Conservation (phyloP, 2,888 invertebrate species). For the Lutraria lutraria region DNA sequence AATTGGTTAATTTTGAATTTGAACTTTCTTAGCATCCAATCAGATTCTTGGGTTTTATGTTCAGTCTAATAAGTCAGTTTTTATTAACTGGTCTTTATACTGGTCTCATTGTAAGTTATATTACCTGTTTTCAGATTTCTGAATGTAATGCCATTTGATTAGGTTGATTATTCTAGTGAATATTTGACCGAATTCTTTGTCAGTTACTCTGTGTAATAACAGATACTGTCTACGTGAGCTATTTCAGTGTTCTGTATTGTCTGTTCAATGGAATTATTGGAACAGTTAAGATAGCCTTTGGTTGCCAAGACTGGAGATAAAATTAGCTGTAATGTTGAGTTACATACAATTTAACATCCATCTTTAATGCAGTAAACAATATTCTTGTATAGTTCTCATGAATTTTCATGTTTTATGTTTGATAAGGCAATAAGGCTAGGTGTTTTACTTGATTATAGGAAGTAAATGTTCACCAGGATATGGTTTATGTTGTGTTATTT, state of each 20-base stretch:
- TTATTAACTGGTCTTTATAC: no score
- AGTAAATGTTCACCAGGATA: not conserved
- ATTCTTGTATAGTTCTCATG: not conserved
- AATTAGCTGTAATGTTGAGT: slow-evolving; percentile 18
- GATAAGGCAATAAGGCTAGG: not conserved
- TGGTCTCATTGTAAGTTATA: no score
- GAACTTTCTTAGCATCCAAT: no score
- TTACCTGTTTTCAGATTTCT: not conserved
- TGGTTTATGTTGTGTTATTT: not conserved
- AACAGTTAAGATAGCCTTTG: not conserved
- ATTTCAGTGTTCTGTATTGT: slow-evolving; percentile 3
- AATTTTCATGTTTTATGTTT: not conserved
- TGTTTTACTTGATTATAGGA: not conserved
- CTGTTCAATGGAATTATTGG: slow-evolving; percentile 25
- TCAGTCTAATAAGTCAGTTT: no score
- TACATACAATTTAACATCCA: not conserved
- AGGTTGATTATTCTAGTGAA: not conserved
- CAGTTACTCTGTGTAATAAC: not conserved
- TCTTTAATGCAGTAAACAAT: slow-evolving; percentile 1
- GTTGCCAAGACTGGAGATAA: slow-evolving; percentile 10
- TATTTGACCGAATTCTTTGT: slow-evolving; percentile 13
- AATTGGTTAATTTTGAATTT: no score
- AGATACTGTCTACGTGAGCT: slow-evolving; percentile 15
- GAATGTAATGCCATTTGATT: not conserved
- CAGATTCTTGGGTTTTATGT: no score